Evolutionary conservation across 2,888 invertebrate genomes (phyloP).

Genomic region (Drosophila recens): DNA sequence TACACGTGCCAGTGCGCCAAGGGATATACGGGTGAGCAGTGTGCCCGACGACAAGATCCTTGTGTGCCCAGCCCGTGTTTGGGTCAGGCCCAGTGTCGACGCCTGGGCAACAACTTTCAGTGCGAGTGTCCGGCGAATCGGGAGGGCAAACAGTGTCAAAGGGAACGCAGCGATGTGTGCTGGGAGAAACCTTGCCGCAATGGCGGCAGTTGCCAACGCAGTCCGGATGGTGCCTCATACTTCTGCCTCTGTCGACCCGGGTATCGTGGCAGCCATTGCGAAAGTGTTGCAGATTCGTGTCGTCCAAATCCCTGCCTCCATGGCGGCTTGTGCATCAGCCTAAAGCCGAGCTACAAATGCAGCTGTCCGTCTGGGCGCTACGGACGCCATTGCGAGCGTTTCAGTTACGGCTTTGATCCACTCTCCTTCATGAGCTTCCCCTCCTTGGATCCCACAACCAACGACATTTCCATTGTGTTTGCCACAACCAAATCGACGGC

Average conservation of each 20-base stretch:
- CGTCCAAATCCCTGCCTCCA: constrained; percentile 96
- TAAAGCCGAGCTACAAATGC: constrained; percentile 94
- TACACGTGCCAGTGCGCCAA: constrained; percentile 93
- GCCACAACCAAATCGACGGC: constrained; percentile 95
- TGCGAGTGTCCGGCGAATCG: constrained; percentile 92
- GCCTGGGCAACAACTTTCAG: constrained; percentile 93
- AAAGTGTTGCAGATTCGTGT: constrained; percentile 94
- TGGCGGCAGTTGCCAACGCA: constrained; percentile 95
- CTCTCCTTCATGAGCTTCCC: constrained; percentile 96
- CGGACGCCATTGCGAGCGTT: constrained; percentile 95
- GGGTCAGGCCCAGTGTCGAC: constrained; percentile 93
- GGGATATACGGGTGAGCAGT: constrained; percentile 93
- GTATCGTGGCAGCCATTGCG: constrained; percentile 96
- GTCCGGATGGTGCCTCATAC: constrained; percentile 94
- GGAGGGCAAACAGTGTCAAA: constrained; percentile 93
- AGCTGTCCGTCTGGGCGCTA: constrained; percentile 95
- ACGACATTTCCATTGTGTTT: constrained; percentile 95
- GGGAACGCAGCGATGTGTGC: constrained; percentile 93
- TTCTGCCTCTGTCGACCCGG: constrained; percentile 96
- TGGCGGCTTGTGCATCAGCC: constrained; percentile 94
- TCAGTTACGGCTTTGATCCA: constrained; percentile 95
- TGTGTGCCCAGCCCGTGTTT: constrained; percentile 96
- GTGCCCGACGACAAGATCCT: constrained; percentile 95
- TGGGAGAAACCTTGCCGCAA: constrained; percentile 94
- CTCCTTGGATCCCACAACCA: constrained; percentile 93